These are phyloP conservation scores for Aegotheles bennettii DNA, from an alignment of 2,113 vertebrate species.

Conservation along the genomic window DNA sequence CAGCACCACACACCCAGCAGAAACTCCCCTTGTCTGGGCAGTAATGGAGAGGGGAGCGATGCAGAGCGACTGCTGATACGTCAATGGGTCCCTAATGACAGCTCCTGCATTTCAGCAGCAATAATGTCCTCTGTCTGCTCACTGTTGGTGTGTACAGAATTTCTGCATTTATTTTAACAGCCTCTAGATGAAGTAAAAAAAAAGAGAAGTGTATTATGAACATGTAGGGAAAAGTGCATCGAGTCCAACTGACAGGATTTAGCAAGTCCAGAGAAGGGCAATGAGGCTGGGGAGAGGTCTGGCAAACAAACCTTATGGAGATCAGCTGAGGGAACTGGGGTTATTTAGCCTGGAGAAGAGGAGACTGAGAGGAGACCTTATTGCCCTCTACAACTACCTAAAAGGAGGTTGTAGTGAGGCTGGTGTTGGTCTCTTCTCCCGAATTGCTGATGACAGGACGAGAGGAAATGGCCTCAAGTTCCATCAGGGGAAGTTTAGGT, in stretches of 20 bases:
- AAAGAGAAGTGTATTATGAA: background rate
- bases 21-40: background rate
- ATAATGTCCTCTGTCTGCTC: background rate
- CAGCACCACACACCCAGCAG: background rate
- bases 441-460: no score
- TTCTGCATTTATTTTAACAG: background rate
- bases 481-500: no score
- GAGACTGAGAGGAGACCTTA: no score
- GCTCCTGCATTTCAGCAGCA: background rate
- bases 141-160: background rate
- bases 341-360: no score
- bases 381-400: no score
- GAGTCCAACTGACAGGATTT: accelerated
- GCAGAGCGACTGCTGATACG: background rate
- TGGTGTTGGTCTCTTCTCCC: no score
- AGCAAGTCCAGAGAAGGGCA: no score
- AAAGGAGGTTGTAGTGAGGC: no score
- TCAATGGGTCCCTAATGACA: background rate
- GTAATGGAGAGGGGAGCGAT: background rate
- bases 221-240: accelerated
- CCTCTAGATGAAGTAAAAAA: background rate
- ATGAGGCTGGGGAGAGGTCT: no score
- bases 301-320: no score
- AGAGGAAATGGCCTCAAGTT: no score
- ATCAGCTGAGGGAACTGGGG: no score